phyloP scores from a whole-genome alignment of 1,140 invertebrate genomes.

The Trypoxylus dichotomus region DNA sequence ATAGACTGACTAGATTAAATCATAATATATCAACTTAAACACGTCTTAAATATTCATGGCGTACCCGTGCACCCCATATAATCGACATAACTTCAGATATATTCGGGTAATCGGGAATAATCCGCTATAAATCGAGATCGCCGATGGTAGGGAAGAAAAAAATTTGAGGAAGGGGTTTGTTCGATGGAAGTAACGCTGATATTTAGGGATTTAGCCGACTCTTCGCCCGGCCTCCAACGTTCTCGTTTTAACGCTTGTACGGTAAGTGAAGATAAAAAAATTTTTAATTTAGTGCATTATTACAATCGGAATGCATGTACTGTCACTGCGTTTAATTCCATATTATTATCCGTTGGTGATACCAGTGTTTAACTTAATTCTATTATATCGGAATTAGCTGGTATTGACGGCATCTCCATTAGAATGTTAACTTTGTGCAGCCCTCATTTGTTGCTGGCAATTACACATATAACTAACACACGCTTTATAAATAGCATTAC shows the following conservation, averaged over 20 bases:
- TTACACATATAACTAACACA: no score
- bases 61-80: slow-evolving; percentile 16
- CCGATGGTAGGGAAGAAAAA: not conserved
- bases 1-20: slow-evolving; percentile 21
- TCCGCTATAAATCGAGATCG: slow-evolving; percentile 13
- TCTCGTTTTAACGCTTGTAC: not conserved
- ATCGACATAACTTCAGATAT: slow-evolving; percentile 7
- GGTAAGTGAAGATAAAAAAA: no score
- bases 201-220: not conserved
- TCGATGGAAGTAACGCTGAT: not conserved
- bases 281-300: no score
- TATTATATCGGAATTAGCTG: no score
- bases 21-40: slow-evolving; percentile 21
- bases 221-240: not conserved
- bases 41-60: slow-evolving; percentile 9
- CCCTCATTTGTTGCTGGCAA: no score
- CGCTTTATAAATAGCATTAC: no score
- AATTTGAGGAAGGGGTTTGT: not conserved
- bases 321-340: no score
- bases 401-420: no score
- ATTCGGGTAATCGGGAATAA: slow-evolving; percentile 17
- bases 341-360: no score
- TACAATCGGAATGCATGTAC: no score
- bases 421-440: no score
- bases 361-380: no score